phyloP scores from a whole-genome alignment of 2,888 invertebrate genomes.

The Volucella bombylans region DNA sequence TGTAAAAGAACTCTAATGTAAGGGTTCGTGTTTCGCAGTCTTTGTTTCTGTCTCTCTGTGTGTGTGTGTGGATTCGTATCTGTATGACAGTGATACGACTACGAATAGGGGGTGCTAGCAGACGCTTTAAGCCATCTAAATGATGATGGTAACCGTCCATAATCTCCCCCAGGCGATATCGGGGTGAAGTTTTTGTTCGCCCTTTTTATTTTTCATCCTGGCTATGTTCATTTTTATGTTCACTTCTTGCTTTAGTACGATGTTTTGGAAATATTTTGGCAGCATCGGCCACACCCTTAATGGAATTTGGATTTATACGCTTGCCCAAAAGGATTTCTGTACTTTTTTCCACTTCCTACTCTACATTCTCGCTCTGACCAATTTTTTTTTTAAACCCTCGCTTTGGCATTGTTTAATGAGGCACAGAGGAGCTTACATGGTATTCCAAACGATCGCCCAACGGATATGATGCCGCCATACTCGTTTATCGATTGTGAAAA shows the following conservation, averaged over 20 bases:
- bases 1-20: constrained; percentile 43
- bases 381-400: constrained; percentile 5
- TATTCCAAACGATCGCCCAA: too few relatives aligned
- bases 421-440: constrained; percentile 40
- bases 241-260: constrained; percentile 13
- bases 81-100: too few relatives aligned
- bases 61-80: constrained; percentile 20
- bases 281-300: constrained; percentile 65
- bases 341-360: constrained; percentile 8
- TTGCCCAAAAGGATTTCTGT: constrained; percentile 45
- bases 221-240: constrained; percentile 24
- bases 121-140: constrained; percentile 71
- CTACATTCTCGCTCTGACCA: constrained; percentile 1
- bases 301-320: constrained; percentile 43
- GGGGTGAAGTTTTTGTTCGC: constrained; percentile 32
- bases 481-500: constrained; percentile 31
- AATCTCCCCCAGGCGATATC: constrained; percentile 64
- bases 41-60: neutral
- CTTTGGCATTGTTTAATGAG: constrained; percentile 44
- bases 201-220: constrained; percentile 22
- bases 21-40: constrained; percentile 26
- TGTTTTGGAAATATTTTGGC: constrained; percentile 47
- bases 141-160: constrained; percentile 66
- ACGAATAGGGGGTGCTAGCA: constrained; percentile 55
- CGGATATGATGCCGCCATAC: constrained; percentile 2